phyloP scores from a whole-genome alignment of 2,888 invertebrate genomes.

The Congeria kusceri region DNA sequence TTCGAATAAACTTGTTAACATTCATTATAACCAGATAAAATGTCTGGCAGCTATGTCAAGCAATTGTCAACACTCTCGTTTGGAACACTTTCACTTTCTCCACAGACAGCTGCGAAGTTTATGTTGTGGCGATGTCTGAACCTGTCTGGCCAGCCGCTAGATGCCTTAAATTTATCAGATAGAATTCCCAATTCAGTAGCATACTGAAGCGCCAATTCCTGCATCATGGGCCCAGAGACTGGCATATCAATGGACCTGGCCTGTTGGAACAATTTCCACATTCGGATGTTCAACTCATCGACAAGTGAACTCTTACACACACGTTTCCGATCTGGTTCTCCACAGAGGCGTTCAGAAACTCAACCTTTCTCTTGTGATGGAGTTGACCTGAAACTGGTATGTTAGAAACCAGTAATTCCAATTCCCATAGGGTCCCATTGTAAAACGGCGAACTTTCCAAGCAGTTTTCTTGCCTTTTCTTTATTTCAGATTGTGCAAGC shows the following conservation, averaged over 20 bases:
- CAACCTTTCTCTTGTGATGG: no score
- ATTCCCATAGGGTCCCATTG: no score
- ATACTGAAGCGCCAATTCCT: conserved; percentile 8
- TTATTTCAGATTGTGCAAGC: no score
- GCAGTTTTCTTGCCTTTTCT: no score
- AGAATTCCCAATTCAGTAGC: conserved; percentile 9
- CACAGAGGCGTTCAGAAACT: no score
- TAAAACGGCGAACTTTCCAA: no score
- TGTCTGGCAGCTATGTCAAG: conserved; percentile 16
- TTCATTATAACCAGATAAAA: conserved; percentile 19
- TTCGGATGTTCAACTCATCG: conserved; percentile 1
- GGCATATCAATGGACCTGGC: conserved; percentile 1
- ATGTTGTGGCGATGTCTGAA: conserved; percentile 65
- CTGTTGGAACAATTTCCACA: background rate
- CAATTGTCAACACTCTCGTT: conserved; percentile 22
- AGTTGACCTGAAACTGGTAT: no score
- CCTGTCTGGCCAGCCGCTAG: conserved; percentile 66
- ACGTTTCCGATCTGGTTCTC: background rate
- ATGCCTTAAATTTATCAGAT: conserved; percentile 62
- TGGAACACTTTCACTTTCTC: conserved; percentile 35
- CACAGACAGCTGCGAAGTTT: conserved; percentile 28
- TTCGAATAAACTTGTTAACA: no score
- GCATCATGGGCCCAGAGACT: conserved; percentile 13
- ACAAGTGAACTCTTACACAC: background rate
- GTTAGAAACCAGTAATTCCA: no score